A percentile compares a stretch with the other conserved stretches of the same genome.
phyloP scores from a whole-genome alignment of 2,888 invertebrate species.

The Drosophila aldrichi region DNA sequence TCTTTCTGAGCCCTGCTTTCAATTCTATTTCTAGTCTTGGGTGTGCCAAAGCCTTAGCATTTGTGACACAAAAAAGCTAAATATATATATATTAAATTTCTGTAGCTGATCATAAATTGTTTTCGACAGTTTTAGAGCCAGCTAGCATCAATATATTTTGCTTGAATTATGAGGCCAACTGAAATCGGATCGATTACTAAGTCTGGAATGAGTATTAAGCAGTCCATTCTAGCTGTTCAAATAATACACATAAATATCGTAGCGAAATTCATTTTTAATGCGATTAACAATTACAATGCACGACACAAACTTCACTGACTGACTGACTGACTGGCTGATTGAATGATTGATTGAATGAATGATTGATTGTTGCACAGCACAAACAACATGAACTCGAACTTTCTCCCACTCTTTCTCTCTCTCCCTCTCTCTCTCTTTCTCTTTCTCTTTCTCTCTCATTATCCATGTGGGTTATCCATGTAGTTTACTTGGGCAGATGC shows the following conservation, averaged over 20 bases:
- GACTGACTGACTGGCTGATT: slow-evolving; percentile 59
- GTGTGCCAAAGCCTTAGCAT: too few relatives aligned
- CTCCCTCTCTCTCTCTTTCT: neutral
- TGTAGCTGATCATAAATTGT: too few relatives aligned
- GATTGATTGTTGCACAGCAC: slow-evolving; percentile 59
- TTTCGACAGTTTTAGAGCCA: too few relatives aligned
- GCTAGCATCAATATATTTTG: too few relatives aligned
- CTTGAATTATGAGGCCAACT: neutral
- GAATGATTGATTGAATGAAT: slow-evolving; percentile 44
- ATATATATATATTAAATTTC: too few relatives aligned
- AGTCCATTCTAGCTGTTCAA: neutral
- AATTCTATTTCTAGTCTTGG: too few relatives aligned
- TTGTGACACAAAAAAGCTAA: too few relatives aligned
- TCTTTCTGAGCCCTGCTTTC: too few relatives aligned
- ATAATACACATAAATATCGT: slow-evolving; percentile 1
- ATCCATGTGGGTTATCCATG: slow-evolving; percentile 16
- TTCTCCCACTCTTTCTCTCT: neutral
- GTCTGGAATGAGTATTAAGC: neutral
- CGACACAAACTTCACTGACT: slow-evolving; percentile 67
- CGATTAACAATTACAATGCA: slow-evolving; percentile 67
- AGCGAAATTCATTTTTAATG: slow-evolving; percentile 64
- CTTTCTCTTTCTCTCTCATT: neutral
- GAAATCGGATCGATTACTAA: neutral
- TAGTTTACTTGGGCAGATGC: slow-evolving; percentile 83
- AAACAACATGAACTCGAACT: slow-evolving; percentile 20